phyloP scores from a whole-genome alignment of 2,113 vertebrate species.

The Varanus salvator region DNA sequence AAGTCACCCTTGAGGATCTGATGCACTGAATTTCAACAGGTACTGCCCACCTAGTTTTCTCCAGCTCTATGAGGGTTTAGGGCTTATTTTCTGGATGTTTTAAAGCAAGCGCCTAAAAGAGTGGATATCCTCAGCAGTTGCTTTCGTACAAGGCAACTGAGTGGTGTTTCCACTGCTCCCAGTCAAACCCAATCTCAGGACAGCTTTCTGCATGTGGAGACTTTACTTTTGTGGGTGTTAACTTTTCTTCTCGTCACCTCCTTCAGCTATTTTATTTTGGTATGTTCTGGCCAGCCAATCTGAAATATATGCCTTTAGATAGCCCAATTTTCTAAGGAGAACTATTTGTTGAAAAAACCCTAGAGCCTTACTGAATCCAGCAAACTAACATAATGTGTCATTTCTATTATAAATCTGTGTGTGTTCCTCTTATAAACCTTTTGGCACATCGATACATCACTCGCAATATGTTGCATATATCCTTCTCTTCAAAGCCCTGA shows the following conservation, averaged over 20 bases:
- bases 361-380: slow-evolving; percentile 33
- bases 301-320: slow-evolving; percentile 28
- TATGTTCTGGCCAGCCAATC: slow-evolving; percentile 37
- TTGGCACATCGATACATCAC: neutral
- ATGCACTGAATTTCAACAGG: no score
- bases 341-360: neutral
- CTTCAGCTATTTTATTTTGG: slow-evolving; percentile 31
- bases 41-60: neutral
- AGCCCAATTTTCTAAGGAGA: slow-evolving; percentile 45
- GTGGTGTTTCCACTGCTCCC: slow-evolving; percentile 25
- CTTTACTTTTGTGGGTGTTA: neutral
- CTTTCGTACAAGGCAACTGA: neutral
- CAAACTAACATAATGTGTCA: neutral
- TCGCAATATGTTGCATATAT: neutral
- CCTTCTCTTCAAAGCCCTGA: slow-evolving; percentile 18
- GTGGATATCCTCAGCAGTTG: neutral
- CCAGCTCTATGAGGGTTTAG: neutral
- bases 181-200: slow-evolving; percentile 15
- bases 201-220: neutral
- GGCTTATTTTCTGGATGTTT: neutral
- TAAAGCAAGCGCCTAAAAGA: neutral
- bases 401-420: slow-evolving; percentile 30
- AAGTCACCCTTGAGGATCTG: no score
- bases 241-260: slow-evolving; percentile 39
- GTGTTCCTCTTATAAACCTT: neutral